Evolutionary conservation across 2,113 vertebrate species (phyloP).

Genomic region (Poeciliopsis turrubarensis): DNA sequence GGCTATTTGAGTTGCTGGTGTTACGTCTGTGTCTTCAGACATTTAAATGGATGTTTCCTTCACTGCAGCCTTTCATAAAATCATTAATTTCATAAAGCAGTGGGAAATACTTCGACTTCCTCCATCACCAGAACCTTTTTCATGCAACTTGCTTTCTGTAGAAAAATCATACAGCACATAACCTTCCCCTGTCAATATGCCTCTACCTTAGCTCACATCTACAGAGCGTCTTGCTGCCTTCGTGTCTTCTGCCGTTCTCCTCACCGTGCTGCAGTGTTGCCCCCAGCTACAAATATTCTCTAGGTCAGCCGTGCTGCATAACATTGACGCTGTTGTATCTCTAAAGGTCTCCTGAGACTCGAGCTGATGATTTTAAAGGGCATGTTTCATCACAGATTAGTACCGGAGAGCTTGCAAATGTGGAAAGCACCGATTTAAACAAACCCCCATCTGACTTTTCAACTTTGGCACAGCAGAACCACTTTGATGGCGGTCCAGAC

Average conservation of each 20-base stretch:
- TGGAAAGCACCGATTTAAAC: no score
- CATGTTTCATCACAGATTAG: no score
- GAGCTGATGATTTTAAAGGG: no score
- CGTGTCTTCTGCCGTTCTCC: neutral
- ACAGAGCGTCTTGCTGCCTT: neutral
- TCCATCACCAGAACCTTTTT: neutral
- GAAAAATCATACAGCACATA: neutral
- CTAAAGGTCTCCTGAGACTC: no score
- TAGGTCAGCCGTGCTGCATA: neutral
- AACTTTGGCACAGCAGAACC: no score
- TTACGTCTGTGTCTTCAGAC: neutral
- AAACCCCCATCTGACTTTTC: no score
- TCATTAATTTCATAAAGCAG: neutral
- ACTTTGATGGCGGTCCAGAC: no score
- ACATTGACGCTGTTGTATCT: neutral
- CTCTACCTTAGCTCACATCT: neutral
- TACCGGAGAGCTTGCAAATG: no score
- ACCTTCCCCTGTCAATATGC: slow-evolving; percentile 2
- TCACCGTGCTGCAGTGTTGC: neutral
- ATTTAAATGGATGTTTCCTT: neutral
- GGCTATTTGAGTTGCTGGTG: no score
- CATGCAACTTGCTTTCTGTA: neutral
- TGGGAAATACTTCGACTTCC: neutral
- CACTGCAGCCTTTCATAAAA: neutral
- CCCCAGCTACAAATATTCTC: neutral